These are phyloP conservation scores for Meiosimyza decipiens DNA, from an alignment of 2,888 invertebrate species.

Conservation along the genomic window DNA sequence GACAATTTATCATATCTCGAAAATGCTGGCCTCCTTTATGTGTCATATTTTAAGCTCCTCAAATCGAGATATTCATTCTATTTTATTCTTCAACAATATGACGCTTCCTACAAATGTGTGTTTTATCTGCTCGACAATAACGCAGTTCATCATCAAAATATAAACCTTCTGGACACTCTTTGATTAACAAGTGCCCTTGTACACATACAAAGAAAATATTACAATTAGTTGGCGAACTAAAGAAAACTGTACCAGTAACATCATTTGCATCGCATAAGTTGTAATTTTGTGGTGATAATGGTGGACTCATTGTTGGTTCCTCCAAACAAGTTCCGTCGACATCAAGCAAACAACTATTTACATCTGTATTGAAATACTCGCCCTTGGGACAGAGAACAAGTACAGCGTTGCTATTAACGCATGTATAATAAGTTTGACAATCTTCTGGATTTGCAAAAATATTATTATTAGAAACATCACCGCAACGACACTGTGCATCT, in stretches of 20 bases:
- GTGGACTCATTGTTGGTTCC: conserved; percentile 39
- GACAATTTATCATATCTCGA: conserved; percentile 46
- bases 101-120: conserved; percentile 36
- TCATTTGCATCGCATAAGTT: neutral
- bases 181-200: conserved; percentile 43
- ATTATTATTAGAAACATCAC: conserved; percentile 50
- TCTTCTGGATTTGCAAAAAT: conserved; percentile 45
- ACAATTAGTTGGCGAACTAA: conserved; percentile 45
- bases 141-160: conserved; percentile 47
- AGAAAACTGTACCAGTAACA: neutral
- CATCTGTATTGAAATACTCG: conserved; percentile 46
- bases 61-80: neutral
- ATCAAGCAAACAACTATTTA: conserved; percentile 49
- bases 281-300: neutral
- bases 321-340: conserved; percentile 46
- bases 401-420: conserved; percentile 45
- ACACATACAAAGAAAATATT: conserved; percentile 51
- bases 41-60: too few relatives aligned
- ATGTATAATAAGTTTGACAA: conserved; percentile 52
- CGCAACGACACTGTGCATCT: conserved; percentile 48
- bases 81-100: neutral
- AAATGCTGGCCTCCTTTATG: neutral
- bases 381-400: conserved; percentile 47
- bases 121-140: conserved; percentile 40
- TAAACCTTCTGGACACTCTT: conserved; percentile 48